Conservation (phyloP, 2,113 vertebrate genomes). For the Muntiacus muntjak region DNA sequence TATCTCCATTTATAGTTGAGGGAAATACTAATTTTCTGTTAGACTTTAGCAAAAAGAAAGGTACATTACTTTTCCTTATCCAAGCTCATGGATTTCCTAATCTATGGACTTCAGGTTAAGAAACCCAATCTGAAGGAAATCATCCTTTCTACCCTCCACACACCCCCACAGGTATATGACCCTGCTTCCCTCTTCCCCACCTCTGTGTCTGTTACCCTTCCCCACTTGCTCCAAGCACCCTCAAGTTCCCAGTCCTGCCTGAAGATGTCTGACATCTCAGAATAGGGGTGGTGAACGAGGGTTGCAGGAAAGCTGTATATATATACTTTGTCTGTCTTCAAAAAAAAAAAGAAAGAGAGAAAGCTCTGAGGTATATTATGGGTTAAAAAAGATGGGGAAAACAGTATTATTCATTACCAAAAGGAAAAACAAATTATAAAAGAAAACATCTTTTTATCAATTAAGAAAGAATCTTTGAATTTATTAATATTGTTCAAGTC, state of each 20-base stretch:
- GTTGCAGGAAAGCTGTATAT: neutral
- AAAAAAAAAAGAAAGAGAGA: neutral
- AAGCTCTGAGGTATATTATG: neutral
- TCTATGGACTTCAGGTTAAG: neutral
- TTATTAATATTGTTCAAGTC: slow-evolving; percentile 25
- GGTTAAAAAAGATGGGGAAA: neutral
- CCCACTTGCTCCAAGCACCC: neutral
- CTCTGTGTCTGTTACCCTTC: neutral
- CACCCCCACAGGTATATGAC: neutral
- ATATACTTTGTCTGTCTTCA: neutral
- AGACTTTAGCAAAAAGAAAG: neutral
- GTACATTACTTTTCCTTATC: neutral
- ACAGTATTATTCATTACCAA: neutral
- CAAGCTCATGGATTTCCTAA: neutral
- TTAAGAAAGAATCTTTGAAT: neutral
- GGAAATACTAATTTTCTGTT: neutral
- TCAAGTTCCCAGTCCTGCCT: neutral
- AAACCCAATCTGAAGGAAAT: neutral
- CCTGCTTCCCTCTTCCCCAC: neutral
- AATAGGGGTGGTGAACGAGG: neutral
- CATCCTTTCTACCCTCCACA: neutral
- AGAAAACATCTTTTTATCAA: neutral
- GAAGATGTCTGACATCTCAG: neutral
- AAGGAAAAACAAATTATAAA: slow-evolving; percentile 14
- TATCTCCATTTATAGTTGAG: neutral